phyloP scores from a whole-genome alignment of 2,113 vertebrate genomes.

The Bubo blakistoni region DNA sequence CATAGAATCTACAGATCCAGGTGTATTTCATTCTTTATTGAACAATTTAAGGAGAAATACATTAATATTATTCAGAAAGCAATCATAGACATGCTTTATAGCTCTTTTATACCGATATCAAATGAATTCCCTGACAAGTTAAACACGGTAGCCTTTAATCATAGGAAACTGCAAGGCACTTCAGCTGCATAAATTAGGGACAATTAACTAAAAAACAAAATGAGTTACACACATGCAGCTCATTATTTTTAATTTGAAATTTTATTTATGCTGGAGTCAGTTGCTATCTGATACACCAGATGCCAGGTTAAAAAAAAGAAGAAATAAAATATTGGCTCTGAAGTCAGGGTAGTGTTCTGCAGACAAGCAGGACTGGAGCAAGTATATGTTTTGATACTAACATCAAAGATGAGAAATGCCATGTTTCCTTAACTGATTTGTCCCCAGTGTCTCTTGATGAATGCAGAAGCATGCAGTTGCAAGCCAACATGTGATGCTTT shows the following conservation, averaged over 20 bases:
- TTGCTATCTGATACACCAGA: constrained; percentile 45
- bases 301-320: background rate
- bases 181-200: constrained; percentile 71
- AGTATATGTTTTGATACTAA: background rate
- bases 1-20: constrained; percentile 20
- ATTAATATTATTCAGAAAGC: constrained; percentile 61
- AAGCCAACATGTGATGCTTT: background rate
- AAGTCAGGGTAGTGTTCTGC: background rate
- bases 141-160: constrained; percentile 72
- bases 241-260: constrained; percentile 70
- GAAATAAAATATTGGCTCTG: background rate
- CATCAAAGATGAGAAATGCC: background rate
- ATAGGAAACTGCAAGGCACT: constrained; percentile 53
- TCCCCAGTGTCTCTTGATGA: background rate
- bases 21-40: constrained; percentile 62
- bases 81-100: constrained; percentile 55
- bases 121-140: constrained; percentile 67
- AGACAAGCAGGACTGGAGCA: background rate
- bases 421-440: background rate
- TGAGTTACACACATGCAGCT: constrained; percentile 63
- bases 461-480: background rate
- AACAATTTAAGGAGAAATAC: constrained; percentile 58
- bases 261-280: constrained; percentile 35
- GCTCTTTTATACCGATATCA: constrained; percentile 70
- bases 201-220: constrained; percentile 62